A percentile compares a stretch with the other conserved stretches of the same genome.
phyloP scores from a whole-genome alignment of 1,140 invertebrate species.

The Holcopasites calliopsidis region DNA sequence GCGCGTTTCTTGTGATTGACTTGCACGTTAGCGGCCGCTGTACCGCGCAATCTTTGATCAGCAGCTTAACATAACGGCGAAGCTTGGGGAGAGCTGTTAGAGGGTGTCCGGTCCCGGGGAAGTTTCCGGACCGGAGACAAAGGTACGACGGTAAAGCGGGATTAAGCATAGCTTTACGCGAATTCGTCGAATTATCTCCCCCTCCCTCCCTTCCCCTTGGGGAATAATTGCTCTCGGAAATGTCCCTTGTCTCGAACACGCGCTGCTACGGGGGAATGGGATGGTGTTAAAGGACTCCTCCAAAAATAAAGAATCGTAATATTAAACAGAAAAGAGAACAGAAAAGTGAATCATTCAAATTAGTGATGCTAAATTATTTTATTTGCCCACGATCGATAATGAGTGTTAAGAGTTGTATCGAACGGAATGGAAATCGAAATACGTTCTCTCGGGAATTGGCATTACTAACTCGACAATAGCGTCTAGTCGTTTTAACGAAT shows the following conservation, averaged over 20 bases:
- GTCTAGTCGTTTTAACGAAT: neutral
- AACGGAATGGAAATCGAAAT: constrained; percentile 32
- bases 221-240: constrained; percentile 41
- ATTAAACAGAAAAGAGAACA: no score
- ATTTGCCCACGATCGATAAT: no score
- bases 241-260: neutral
- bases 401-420: no score
- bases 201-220: neutral
- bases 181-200: constrained; percentile 54
- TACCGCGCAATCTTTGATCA: constrained; percentile 61
- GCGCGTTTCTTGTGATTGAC: constrained; percentile 61
- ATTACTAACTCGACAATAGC: constrained; percentile 44
- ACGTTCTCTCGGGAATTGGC: constrained; percentile 1
- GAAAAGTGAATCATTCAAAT: no score
- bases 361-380: no score
- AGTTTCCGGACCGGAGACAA: constrained; percentile 37
- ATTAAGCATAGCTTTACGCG: constrained; percentile 57
- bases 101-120: neutral
- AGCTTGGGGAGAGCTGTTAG: constrained; percentile 35
- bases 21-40: constrained; percentile 29
- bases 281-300: neutral
- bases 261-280: neutral
- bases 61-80: constrained; percentile 56
- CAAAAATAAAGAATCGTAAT: no score
- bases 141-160: constrained; percentile 47